Percentiles rank a stretch among this genome's conserved stretches.
Conservation (phyloP, 2,888 invertebrate genomes). For the Eurytoma adleriae region DNA sequence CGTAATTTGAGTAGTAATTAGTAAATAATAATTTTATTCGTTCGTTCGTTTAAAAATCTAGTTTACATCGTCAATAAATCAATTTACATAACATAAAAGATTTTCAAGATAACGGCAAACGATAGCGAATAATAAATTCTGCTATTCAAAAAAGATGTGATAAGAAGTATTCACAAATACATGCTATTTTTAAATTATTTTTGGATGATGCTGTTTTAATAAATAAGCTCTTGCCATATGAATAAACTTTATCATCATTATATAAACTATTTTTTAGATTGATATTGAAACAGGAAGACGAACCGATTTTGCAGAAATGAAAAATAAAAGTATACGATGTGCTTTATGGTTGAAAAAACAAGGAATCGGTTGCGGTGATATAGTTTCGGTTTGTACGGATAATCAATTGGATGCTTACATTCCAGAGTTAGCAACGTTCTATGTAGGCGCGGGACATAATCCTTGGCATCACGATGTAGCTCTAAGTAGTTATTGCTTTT, state of each 20-base stretch:
- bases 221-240: too few relatives aligned
- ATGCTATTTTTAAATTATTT: background rate
- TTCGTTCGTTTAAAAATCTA: background rate
- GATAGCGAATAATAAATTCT: too few relatives aligned
- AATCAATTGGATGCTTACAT: conserved; percentile 64
- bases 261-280: conserved; percentile 57
- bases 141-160: too few relatives aligned
- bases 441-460: conserved; percentile 65
- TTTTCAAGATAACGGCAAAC: too few relatives aligned
- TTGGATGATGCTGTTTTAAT: too few relatives aligned
- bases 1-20: too few relatives aligned
- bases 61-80: too few relatives aligned
- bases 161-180: too few relatives aligned
- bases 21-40: too few relatives aligned
- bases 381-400: conserved; percentile 64
- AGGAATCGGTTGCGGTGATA: conserved; percentile 62
- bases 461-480: conserved; percentile 65
- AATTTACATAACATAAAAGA: too few relatives aligned
- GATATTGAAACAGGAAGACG: conserved; percentile 60
- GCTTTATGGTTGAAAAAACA: conserved; percentile 67
- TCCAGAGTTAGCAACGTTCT: conserved; percentile 64
- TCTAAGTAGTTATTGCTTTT: conserved; percentile 59
- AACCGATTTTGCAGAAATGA: conserved; percentile 62
- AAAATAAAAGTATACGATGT: conserved; percentile 65
- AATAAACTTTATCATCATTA: too few relatives aligned